phyloP scores from a whole-genome alignment of 2,113 vertebrate genomes.

The Amphilophus citrinellus region DNA sequence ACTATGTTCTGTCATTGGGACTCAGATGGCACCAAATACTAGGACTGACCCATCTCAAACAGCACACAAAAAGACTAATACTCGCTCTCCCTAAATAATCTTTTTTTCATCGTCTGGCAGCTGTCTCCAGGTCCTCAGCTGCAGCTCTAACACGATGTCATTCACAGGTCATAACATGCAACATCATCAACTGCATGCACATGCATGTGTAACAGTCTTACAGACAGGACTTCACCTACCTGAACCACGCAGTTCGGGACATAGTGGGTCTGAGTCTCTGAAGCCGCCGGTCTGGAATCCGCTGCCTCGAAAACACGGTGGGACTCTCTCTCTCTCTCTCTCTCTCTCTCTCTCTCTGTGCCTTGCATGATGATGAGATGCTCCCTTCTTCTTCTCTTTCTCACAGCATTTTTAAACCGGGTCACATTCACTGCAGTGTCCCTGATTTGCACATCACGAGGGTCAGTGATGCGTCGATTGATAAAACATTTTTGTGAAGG shows the following conservation, averaged over 20 bases:
- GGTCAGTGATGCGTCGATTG: not conserved
- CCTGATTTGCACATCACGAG: slow-evolving; percentile 51
- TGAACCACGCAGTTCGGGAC: slow-evolving; percentile 68
- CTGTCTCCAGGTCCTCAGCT: not conserved
- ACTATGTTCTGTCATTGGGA: too few species aligned
- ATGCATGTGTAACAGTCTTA: not conserved
- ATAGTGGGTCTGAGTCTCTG: slow-evolving; percentile 66
- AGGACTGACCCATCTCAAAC: not conserved
- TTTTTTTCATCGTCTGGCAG: not conserved
- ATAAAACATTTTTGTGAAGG: not conserved
- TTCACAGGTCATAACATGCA: slow-evolving; percentile 19
- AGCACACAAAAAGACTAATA: not conserved
- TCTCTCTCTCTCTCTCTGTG: slow-evolving; percentile 31
- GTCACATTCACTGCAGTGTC: slow-evolving; percentile 87
- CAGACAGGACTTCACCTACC: slow-evolving; percentile 76
- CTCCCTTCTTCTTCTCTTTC: slow-evolving; percentile 91
- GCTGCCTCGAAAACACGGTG: slow-evolving; percentile 32
- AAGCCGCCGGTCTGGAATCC: slow-evolving; percentile 70
- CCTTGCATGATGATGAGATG: slow-evolving; percentile 83
- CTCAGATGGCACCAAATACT: not conserved
- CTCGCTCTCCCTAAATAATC: not conserved
- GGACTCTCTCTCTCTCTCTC: slow-evolving; percentile 28
- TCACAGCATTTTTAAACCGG: slow-evolving; percentile 89
- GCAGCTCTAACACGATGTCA: slow-evolving; percentile 21
- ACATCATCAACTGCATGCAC: slow-evolving; percentile 29